phyloP scores from a whole-genome alignment of 2,888 invertebrate species.

The Ophioninae sp. region DNA sequence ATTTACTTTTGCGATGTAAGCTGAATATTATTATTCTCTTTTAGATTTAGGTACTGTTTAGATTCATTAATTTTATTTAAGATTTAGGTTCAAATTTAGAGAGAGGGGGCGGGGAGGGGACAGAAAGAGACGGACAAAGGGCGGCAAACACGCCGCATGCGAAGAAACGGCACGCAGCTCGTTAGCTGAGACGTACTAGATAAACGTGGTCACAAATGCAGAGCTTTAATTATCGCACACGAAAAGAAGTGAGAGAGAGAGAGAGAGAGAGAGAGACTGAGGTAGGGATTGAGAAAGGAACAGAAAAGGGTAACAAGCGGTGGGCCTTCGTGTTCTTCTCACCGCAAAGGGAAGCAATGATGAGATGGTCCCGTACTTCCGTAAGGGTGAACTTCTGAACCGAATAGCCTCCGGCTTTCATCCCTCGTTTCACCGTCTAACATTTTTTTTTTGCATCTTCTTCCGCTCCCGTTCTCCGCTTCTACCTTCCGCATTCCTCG shows the following conservation, averaged over 20 bases:
- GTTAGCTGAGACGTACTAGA: conserved; percentile 63
- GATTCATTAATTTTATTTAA: too few species aligned
- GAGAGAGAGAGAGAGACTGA: not conserved
- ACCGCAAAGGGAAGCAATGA: conserved; percentile 18
- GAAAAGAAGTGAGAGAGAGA: not conserved
- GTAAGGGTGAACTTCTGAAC: conserved; percentile 24
- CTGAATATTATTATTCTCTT: too few species aligned
- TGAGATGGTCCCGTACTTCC: conserved; percentile 12
- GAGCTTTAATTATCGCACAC: conserved; percentile 69
- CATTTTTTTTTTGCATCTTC: conserved; percentile 34
- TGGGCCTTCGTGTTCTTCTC: conserved; percentile 35
- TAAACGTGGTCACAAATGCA: conserved; percentile 69
- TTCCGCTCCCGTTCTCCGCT: conserved; percentile 22
- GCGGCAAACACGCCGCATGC: conserved; percentile 3
- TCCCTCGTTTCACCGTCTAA: conserved; percentile 37
- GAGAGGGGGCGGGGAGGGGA: not conserved
- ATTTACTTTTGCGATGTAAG: too few species aligned
- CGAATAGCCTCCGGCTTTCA: not conserved
- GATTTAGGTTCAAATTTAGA: not conserved
- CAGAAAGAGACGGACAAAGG: not conserved
- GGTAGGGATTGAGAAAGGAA: not conserved
- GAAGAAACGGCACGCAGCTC: conserved; percentile 65
- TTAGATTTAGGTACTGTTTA: too few species aligned
- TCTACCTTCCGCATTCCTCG: not conserved
- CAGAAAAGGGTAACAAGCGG: not conserved